Evolutionary conservation across 2,888 invertebrate species (phyloP), one percentile per base, ranked within the genome.

Genomic region (Pachydiplax longipennis): DNA sequence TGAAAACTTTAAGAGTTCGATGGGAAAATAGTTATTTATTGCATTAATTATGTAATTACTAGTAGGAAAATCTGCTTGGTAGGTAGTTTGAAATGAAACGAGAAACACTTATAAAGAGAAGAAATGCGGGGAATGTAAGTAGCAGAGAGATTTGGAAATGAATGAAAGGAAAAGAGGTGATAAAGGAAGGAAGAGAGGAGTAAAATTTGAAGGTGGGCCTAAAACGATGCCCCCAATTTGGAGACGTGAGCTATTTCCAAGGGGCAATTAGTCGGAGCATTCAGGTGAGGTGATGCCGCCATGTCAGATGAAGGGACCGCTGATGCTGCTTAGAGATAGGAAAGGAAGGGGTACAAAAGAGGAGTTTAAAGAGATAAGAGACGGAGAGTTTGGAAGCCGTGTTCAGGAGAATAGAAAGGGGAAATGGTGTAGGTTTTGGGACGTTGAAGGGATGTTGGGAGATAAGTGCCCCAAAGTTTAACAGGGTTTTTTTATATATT

Each of bases 181-280:
- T 35, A 3, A 37, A n/a, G 18, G 22, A 37, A 13, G 37, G 35
- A 22, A 15, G 81, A 12, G 2, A 40, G 82, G n/a, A n/a, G 31
- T 1, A 31, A 83, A 31, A 35, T 5, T 31, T 1, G 44, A 4
- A 13, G 44, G 48, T 31, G 58, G 35, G 31, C 25, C 35, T 13
- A 37, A 37, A 61, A 37, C 61, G 87, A 61, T 87, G 31, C 22
- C 25, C 37, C 87, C 87, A 87, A 87, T 87, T 87, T 87, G 87
- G 87, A 87, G 87, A 87, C 58, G 37, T 35, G 87, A 87, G 87
- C 87, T 87, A 87, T 87, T 87, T 87, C 87, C 37, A 87, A 61
- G 37, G 87, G 87, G 87, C 87, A 87, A 87, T 87, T 87, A 87
- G 87, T 87, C 87, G 87, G 87, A 87, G 87, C 61, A 87, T 87